These are phyloP conservation scores for Drosophila lowei DNA, from an alignment of 1,140 invertebrate species.

Conservation along the genomic window DNA sequence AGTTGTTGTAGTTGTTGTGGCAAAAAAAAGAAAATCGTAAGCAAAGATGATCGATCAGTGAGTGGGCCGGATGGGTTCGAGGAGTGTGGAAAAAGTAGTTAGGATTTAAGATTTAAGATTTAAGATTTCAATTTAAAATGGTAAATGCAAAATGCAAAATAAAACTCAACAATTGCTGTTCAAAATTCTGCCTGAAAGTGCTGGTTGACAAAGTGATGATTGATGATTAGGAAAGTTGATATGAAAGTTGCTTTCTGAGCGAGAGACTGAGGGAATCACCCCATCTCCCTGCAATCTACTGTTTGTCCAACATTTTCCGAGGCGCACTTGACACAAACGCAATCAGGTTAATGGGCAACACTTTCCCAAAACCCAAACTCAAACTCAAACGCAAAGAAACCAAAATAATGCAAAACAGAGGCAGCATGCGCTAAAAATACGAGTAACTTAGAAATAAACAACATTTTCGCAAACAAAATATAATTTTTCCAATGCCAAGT, in stretches of 20 bases:
- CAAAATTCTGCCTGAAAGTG: slow-evolving; percentile 23
- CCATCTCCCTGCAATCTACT: slow-evolving; percentile 2
- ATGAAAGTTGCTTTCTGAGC: slow-evolving; percentile 28
- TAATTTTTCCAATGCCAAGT: slow-evolving; percentile 3
- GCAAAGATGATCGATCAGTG: slow-evolving; percentile 46
- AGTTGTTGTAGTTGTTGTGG: slow-evolving; percentile 12
- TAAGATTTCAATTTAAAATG: slow-evolving; percentile 15
- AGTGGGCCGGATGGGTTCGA: neutral
- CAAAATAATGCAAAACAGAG: slow-evolving; percentile 42
- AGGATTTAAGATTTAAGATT: slow-evolving; percentile 1
- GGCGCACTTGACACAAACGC: slow-evolving; percentile 40
- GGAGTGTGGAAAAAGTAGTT: neutral
- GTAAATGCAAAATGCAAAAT: slow-evolving; percentile 25
- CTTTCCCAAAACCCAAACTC: slow-evolving; percentile 17
- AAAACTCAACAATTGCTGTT: slow-evolving; percentile 20
- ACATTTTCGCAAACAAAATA: slow-evolving; percentile 13
- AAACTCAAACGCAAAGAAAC: slow-evolving; percentile 29
- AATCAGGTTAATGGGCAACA: slow-evolving; percentile 36
- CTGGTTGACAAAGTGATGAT: slow-evolving; percentile 24
- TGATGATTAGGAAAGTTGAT: slow-evolving; percentile 49
- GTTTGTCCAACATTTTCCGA: slow-evolving; percentile 14
- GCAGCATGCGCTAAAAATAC: slow-evolving; percentile 57
- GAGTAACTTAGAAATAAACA: slow-evolving; percentile 2
- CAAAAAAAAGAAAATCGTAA: slow-evolving; percentile 61
- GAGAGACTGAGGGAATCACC: neutral